A percentile compares a stretch with the other conserved stretches of the same genome.
Conservation (phyloP, 2,113 vertebrate genomes). For the Notechis scutatus region DNA sequence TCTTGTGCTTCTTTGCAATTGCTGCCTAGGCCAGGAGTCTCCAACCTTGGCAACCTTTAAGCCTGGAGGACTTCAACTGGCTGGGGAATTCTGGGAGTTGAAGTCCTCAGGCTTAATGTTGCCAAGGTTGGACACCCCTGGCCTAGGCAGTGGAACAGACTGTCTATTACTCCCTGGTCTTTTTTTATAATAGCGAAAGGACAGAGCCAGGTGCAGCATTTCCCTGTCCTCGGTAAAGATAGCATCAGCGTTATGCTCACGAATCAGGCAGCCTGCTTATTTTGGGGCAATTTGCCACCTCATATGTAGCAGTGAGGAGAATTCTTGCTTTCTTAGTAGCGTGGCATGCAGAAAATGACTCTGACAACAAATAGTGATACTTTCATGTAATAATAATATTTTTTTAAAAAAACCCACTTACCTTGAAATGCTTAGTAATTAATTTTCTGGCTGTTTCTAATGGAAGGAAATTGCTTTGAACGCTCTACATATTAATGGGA, state of each 20-base stretch:
- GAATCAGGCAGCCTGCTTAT: constrained; percentile 10
- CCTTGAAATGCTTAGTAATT: not conserved
- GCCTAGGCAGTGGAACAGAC: not conserved
- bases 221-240: constrained; percentile 49
- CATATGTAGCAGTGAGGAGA: not conserved
- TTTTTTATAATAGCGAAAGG: constrained; percentile 56
- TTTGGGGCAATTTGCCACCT: not conserved
- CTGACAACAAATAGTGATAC: rapidly evolving
- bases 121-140: too few relatives aligned
- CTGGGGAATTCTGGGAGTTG: too few relatives aligned
- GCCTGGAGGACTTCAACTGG: too few relatives aligned
- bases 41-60: too few relatives aligned
- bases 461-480: not conserved
- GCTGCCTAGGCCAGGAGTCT: not conserved
- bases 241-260: constrained; percentile 39
- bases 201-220: constrained; percentile 78
- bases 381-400: not conserved
- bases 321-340: not conserved
- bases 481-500: not conserved
- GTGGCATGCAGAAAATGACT: constrained; percentile 1
- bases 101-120: too few relatives aligned
- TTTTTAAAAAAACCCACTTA: not conserved
- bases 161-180: constrained; percentile 44
- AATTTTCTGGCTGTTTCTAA: not conserved
- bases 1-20: constrained; percentile 52